Evolutionary conservation across 2,113 vertebrate genomes (phyloP).

Genomic region (Anolis carolinensis): DNA sequence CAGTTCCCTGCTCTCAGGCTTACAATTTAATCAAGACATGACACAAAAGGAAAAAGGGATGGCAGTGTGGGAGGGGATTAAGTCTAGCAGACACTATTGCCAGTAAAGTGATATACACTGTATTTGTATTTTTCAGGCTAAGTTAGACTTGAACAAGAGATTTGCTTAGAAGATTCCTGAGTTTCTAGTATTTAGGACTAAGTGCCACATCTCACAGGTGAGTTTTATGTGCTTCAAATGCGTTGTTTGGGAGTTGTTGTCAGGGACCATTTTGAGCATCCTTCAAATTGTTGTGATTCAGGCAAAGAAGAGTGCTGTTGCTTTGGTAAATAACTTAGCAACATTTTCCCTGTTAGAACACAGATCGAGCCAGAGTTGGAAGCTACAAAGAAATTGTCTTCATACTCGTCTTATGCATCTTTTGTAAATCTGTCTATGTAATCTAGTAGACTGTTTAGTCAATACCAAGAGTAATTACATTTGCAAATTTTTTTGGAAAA

Average conservation of each 20-base stretch:
- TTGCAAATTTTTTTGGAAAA: background rate
- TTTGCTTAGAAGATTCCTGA: background rate
- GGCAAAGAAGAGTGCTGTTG: background rate
- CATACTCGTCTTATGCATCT: background rate
- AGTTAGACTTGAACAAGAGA: accelerated
- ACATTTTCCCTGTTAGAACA: background rate
- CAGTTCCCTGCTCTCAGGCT: too few relatives aligned
- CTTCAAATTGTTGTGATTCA: background rate
- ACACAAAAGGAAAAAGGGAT: too few relatives aligned
- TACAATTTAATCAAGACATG: too few relatives aligned
- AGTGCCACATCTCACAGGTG: slow-evolving; percentile 48
- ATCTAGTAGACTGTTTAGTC: background rate
- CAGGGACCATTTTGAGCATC: background rate
- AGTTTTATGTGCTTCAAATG: slow-evolving; percentile 23
- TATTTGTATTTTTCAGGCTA: background rate
- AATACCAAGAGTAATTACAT: background rate
- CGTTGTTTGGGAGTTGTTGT: background rate
- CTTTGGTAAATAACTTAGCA: background rate
- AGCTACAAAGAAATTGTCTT: background rate
- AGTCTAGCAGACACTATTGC: background rate
- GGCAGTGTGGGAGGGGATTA: too few relatives aligned
- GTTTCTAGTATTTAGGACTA: slow-evolving; percentile 39
- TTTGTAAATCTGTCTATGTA: background rate
- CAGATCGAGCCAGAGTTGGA: background rate
- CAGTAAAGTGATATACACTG: background rate